Conservation (phyloP, 2,113 vertebrate species). For the Holacanthus passer region DNA sequence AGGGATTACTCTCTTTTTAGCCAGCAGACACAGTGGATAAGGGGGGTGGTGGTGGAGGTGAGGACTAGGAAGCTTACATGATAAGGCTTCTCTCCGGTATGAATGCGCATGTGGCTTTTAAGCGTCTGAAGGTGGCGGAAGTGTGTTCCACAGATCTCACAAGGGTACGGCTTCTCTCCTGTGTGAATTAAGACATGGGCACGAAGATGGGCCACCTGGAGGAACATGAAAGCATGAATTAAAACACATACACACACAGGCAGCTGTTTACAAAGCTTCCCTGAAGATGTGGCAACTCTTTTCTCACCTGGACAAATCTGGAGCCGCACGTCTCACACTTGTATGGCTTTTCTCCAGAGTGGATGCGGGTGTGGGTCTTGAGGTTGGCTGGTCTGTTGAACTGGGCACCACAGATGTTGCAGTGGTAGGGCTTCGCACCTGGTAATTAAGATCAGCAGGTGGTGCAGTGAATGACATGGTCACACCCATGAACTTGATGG, state of each 20-base stretch:
- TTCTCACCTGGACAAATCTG: constrained; percentile 89
- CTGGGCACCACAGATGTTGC: constrained; percentile 96
- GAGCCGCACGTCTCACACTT: constrained; percentile 96
- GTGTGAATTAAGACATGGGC: constrained; percentile 98
- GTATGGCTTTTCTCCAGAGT: constrained; percentile 98
- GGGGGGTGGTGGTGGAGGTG: not conserved
- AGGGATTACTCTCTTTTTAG: constrained; percentile 47
- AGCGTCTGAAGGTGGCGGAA: constrained; percentile 97
- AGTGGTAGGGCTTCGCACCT: constrained; percentile 97
- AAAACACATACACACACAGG: not conserved
- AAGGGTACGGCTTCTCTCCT: constrained; percentile 96
- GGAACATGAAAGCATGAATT: not conserved
- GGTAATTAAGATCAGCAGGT: constrained; percentile 1
- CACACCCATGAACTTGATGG: not conserved
- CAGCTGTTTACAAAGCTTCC: not conserved
- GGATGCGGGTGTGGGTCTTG: constrained; percentile 97
- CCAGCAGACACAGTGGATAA: constrained; percentile 30
- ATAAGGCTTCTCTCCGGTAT: constrained; percentile 98
- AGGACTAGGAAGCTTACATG: constrained; percentile 87
- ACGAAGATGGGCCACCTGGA: constrained; percentile 95
- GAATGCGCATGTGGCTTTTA: constrained; percentile 97
- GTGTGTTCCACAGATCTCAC: constrained; percentile 95
- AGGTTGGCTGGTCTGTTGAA: constrained; percentile 98
- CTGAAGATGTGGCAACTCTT: not conserved
- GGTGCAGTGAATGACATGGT: not conserved